Conservation (phyloP, 2,888 invertebrate genomes). For the Smittia aterrima region DNA sequence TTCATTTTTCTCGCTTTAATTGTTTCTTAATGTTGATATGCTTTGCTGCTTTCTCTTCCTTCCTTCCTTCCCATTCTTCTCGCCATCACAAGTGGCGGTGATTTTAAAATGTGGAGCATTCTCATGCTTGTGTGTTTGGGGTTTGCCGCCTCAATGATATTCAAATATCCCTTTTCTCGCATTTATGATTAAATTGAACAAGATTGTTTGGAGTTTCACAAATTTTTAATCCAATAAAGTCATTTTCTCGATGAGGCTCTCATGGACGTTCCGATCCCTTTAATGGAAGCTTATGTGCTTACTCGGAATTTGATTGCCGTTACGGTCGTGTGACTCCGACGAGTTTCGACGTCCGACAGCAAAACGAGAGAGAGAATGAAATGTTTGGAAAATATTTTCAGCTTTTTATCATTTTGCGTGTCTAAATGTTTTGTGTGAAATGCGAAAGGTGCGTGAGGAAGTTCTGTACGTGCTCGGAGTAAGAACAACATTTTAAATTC, state of each 20-base stretch:
- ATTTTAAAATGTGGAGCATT: slow-evolving; percentile 1
- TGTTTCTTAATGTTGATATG: not conserved
- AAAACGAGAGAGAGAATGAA: too few species aligned
- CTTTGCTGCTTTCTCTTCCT: not conserved
- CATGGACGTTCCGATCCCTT: not conserved
- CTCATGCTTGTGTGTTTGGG: slow-evolving; percentile 2
- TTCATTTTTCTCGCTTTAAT: not conserved
- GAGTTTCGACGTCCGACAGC: not conserved
- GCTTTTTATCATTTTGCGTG: too few species aligned
- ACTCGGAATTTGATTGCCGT: slow-evolving; percentile 33
- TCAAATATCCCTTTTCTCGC: not conserved
- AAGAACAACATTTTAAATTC: too few species aligned
- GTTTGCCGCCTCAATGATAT: not conserved
- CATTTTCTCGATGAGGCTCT: not conserved
- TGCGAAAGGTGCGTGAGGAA: too few species aligned
- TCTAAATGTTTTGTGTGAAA: too few species aligned
- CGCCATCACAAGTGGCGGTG: not conserved
- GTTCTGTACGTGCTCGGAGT: too few species aligned
- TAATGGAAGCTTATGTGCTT: slow-evolving; percentile 24
- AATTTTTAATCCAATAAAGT: slow-evolving; percentile 22
- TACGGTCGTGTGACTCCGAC: slow-evolving; percentile 31
- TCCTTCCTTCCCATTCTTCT: not conserved
- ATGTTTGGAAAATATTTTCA: too few species aligned
- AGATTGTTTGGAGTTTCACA: not conserved
- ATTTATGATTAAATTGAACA: slow-evolving; percentile 7